Conservation (phyloP, 2,113 vertebrate genomes). For the Semicossyphus pulcher region DNA sequence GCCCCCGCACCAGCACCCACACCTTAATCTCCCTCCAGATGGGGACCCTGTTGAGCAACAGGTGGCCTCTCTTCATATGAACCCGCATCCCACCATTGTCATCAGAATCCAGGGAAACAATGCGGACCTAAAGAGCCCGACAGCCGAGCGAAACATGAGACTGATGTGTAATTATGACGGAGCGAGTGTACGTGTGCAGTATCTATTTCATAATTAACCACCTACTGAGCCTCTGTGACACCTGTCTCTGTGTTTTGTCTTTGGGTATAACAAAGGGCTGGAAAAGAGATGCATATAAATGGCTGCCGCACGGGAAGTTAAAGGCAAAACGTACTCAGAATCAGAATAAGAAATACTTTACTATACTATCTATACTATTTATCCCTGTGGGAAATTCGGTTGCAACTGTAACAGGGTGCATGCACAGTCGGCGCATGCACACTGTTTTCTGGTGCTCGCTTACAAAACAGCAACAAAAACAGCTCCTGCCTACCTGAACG, state of each 20-base stretch:
- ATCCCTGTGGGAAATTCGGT: no score
- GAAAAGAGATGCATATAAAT: constrained; percentile 10
- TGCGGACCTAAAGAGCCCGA: constrained; percentile 31
- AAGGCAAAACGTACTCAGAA: not conserved
- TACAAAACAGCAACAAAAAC: no score
- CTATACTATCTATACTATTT: no score
- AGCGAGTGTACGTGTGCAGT: constrained; percentile 30
- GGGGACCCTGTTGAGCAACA: constrained; percentile 79
- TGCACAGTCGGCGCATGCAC: no score
- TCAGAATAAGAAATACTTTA: no score
- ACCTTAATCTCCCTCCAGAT: constrained; percentile 75
- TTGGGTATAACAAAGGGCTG: constrained; percentile 27
- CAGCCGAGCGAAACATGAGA: constrained; percentile 51
- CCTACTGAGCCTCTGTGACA: constrained; percentile 56
- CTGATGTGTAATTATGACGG: constrained; percentile 53
- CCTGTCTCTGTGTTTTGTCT: constrained; percentile 60
- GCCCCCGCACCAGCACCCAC: constrained; percentile 41
- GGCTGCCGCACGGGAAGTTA: not conserved
- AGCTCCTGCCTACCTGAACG: no score
- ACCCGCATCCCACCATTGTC: constrained; percentile 67
- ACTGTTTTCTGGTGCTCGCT: no score
- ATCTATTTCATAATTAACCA: constrained; percentile 67
- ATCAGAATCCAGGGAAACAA: constrained; percentile 71
- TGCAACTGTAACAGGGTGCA: no score
- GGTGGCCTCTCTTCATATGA: constrained; percentile 75